phyloP scores from a whole-genome alignment of 2,888 invertebrate species.

The Chymomyza fuscimana region DNA sequence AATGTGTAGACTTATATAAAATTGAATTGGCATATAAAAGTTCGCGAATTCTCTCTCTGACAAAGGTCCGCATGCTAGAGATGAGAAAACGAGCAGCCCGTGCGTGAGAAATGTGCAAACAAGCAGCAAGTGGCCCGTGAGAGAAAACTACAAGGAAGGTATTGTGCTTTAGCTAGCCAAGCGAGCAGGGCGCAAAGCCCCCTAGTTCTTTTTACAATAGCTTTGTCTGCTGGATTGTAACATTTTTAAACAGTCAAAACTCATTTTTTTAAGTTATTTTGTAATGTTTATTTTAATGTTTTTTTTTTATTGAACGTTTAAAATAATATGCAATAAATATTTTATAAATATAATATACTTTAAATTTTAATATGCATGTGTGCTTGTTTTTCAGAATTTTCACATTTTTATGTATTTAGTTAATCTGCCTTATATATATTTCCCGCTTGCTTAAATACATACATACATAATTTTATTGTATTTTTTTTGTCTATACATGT shows the following conservation, averaged over 20 bases:
- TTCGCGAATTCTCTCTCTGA: no score
- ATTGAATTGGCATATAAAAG: no score
- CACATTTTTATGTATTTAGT: conserved; percentile 11
- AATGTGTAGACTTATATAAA: no score
- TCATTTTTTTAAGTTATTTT: not conserved
- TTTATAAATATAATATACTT: conserved; percentile 70
- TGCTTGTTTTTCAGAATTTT: conserved; percentile 37
- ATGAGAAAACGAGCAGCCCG: no score
- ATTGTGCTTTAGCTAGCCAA: no score
- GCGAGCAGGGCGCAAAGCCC: no score
- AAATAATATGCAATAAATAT: conserved; percentile 74
- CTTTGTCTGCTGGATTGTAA: no score
- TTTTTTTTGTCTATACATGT: conserved; percentile 53
- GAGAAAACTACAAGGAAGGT: no score
- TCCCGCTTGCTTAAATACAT: conserved; percentile 38
- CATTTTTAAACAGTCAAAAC: not conserved
- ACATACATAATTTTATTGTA: conserved; percentile 37
- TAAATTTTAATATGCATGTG: conserved; percentile 66
- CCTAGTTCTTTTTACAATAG: no score
- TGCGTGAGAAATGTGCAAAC: no score
- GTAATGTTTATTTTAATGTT: not conserved
- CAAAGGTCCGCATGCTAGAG: no score
- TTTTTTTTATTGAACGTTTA: conserved; percentile 73
- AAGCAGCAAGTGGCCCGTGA: no score
- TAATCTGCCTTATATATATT: conserved; percentile 38